These are phyloP conservation scores for Drosophila villosipedis DNA, from an alignment of 2,888 invertebrate species.

Conservation along the genomic window DNA sequence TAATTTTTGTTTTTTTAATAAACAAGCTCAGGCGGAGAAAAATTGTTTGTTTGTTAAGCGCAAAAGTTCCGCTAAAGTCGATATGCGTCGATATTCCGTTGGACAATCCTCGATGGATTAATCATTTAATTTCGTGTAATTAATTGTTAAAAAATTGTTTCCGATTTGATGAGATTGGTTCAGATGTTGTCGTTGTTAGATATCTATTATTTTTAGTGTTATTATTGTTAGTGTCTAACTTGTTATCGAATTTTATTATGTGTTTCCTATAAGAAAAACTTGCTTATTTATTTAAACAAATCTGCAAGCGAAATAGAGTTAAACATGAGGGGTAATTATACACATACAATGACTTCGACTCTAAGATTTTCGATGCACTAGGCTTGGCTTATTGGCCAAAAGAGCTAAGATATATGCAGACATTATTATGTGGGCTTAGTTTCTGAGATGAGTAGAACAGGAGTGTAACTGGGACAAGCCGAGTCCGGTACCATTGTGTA, in stretches of 20 bases:
- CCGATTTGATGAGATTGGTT: neutral
- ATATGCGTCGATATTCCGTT: neutral
- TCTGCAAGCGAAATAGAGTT: neutral
- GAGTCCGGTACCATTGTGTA: neutral
- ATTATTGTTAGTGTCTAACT: neutral
- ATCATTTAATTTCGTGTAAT: neutral
- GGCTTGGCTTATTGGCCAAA: neutral
- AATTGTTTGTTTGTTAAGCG: neutral
- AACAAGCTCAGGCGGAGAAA: neutral
- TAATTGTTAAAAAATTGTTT: neutral
- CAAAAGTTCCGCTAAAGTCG: neutral
- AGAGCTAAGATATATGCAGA: neutral
- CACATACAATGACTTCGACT: too few species aligned
- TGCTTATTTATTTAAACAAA: neutral
- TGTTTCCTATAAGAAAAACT: neutral
- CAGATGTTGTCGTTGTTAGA: neutral
- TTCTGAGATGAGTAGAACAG: neutral
- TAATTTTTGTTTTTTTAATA: neutral
- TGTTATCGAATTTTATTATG: neutral
- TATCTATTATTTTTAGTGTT: neutral
- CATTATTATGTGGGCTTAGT: neutral
- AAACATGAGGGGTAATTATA: neutral
- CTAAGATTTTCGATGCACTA: too few species aligned
- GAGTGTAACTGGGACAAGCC: neutral
- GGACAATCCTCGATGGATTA: neutral